phyloP scores from a whole-genome alignment of 2,888 invertebrate genomes.

The Volucella inflata region DNA sequence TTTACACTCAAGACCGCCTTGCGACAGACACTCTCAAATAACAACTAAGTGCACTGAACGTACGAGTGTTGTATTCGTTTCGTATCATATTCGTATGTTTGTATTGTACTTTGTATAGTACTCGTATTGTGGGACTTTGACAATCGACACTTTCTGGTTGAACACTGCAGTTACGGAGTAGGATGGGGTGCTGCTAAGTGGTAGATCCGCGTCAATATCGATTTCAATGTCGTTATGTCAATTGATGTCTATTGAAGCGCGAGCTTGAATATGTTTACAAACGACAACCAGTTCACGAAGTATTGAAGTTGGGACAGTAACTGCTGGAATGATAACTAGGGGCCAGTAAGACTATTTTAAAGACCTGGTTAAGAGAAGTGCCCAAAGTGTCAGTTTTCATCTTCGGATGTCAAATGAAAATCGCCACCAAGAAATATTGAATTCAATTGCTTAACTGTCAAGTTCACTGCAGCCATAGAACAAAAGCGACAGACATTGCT shows the following conservation, averaged over 20 bases:
- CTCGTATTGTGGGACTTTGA: neutral
- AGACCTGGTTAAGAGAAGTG: neutral
- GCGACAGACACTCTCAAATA: conserved; percentile 41
- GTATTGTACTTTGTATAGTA: too few species aligned
- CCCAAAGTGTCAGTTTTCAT: conserved; percentile 47
- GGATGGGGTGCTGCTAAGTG: neutral
- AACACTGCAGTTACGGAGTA: neutral
- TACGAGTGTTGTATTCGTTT: neutral
- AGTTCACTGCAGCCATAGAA: conserved; percentile 30
- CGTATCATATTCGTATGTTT: neutral
- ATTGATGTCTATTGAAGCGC: conserved; percentile 63
- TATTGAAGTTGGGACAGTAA: conserved; percentile 6
- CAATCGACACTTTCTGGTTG: neutral
- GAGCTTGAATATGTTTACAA: neutral
- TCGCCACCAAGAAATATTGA: conserved; percentile 49
- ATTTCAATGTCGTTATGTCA: conserved; percentile 56
- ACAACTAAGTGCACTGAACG: conserved; percentile 11
- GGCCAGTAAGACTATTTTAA: too few species aligned
- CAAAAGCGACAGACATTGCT: neutral
- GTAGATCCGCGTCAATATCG: conserved; percentile 55
- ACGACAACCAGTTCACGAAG: neutral
- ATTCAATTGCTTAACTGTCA: conserved; percentile 65
- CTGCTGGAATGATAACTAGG: neutral
- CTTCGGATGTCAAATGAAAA: conserved; percentile 41
- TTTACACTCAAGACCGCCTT: conserved; percentile 46